Conservation (phyloP, 2,888 invertebrate genomes). For the Linyphia triangularis region DNA sequence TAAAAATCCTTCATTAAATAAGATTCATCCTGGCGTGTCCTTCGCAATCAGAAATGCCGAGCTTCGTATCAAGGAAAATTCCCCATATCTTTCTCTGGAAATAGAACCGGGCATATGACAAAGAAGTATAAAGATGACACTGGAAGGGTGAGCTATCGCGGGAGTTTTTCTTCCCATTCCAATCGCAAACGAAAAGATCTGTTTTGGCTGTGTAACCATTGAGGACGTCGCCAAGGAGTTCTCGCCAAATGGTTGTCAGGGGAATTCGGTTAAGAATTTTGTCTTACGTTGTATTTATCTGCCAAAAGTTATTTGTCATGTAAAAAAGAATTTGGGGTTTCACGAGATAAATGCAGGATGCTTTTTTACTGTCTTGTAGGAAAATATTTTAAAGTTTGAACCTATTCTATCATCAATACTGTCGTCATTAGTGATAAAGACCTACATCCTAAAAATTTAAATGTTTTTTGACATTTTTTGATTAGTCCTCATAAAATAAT, state of each 20-base stretch:
- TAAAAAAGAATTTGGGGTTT: too few species aligned
- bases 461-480: too few species aligned
- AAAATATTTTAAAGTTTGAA: too few species aligned
- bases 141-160: slow-evolving; percentile 30
- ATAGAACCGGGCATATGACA: slow-evolving; percentile 46
- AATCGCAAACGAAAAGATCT: background rate
- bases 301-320: too few species aligned
- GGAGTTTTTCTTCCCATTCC: background rate
- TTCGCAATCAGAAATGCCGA: slow-evolving; percentile 58
- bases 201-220: slow-evolving; percentile 7
- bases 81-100: slow-evolving; percentile 43
- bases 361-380: too few species aligned
- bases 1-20: slow-evolving; percentile 66
- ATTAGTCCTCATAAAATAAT: too few species aligned
- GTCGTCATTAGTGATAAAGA: too few species aligned
- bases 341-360: too few species aligned
- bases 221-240: background rate
- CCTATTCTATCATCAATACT: too few species aligned
- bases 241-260: slow-evolving; percentile 5
- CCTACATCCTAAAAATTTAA: too few species aligned
- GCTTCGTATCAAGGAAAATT: slow-evolving; percentile 42
- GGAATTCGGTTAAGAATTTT: too few species aligned
- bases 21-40: slow-evolving; percentile 59
- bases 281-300: too few species aligned
- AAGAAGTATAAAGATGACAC: slow-evolving; percentile 59